phyloP scores from a whole-genome alignment of 2,797 vertebrate species.

The Channa striata region DNA sequence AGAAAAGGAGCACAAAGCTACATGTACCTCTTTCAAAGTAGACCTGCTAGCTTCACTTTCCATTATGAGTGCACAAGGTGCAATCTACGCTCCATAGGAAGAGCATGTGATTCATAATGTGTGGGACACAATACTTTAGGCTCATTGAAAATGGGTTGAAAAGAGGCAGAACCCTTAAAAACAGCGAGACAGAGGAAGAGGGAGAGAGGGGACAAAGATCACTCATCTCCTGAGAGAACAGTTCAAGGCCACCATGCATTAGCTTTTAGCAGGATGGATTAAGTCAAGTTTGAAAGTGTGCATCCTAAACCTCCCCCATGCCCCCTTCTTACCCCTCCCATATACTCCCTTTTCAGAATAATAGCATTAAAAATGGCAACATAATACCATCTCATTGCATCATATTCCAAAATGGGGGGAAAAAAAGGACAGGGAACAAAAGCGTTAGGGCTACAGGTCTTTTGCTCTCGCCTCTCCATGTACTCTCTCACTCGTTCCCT shows the following conservation, averaged over 20 bases:
- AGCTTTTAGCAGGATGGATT: constrained; percentile 90
- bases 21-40: constrained; percentile 49
- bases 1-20: constrained; percentile 68
- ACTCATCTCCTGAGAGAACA: constrained; percentile 80
- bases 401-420: constrained; percentile 83
- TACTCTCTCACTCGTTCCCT: constrained; percentile 77
- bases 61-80: constrained; percentile 79
- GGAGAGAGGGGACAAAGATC: constrained; percentile 76
- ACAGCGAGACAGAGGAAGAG: constrained; percentile 58
- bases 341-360: constrained; percentile 80
- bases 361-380: constrained; percentile 86
- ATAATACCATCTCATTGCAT: constrained; percentile 89
- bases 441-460: constrained; percentile 76
- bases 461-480: constrained; percentile 70
- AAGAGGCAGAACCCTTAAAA: constrained; percentile 80
- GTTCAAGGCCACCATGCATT: constrained; percentile 87
- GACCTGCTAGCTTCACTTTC: constrained; percentile 74
- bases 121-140: constrained; percentile 72
- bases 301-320: constrained; percentile 78
- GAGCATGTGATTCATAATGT: constrained; percentile 74
- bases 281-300: constrained; percentile 88
- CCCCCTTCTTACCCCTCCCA: constrained; percentile 73
- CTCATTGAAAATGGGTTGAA: constrained; percentile 81
- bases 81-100: constrained; percentile 69
- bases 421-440: constrained; percentile 77